phyloP scores from a whole-genome alignment of 2,797 vertebrate genomes.

The Apodemus agrarius region DNA sequence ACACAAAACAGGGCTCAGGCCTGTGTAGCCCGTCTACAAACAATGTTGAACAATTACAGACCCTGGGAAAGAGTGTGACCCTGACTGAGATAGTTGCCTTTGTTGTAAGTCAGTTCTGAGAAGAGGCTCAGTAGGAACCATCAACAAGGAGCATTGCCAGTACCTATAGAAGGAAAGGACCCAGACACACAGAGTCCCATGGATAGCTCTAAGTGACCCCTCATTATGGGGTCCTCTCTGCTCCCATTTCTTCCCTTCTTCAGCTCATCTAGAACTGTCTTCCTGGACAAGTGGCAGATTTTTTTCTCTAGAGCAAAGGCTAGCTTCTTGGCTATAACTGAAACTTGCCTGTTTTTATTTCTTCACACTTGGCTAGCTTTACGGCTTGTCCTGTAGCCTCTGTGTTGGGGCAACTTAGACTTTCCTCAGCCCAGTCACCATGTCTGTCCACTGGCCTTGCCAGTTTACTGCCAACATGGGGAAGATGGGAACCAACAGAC shows the following conservation, averaged over 20 bases:
- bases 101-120: not conserved
- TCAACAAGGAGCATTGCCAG: not conserved
- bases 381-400: not conserved
- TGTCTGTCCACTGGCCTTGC: not conserved
- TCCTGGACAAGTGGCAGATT: not conserved
- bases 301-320: constrained; percentile 7
- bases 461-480: not conserved
- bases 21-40: not conserved
- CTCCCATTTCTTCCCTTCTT: not conserved
- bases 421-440: not conserved
- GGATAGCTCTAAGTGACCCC: not conserved
- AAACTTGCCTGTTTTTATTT: not conserved
- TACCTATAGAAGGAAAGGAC: not conserved
- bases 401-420: not conserved
- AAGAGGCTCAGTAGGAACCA: not conserved
- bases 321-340: not conserved
- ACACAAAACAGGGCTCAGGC: not conserved
- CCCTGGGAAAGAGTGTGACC: not conserved
- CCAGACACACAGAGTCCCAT: not conserved
- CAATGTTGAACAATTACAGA: not conserved
- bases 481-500: not conserved
- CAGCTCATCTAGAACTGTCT: not conserved
- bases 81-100: not conserved
- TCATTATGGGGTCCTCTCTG: not conserved
- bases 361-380: not conserved